Evolutionary conservation across 1,140 invertebrate species (phyloP).

Genomic region (Megalonaias nervosa): DNA sequence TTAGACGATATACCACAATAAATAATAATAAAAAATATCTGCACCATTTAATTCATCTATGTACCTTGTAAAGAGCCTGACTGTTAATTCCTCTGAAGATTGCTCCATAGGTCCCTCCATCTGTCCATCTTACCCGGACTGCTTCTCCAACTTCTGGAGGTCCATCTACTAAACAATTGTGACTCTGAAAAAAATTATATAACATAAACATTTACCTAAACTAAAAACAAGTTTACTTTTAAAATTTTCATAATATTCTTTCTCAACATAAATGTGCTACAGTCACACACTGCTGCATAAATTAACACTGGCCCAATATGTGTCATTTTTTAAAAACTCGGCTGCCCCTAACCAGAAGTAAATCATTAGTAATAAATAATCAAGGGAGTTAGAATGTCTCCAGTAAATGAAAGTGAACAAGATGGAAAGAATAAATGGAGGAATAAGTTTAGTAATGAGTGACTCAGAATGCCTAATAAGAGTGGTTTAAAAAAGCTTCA

Average conservation of each 20-base stretch:
- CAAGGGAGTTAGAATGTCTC: too few species aligned
- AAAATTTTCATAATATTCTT: not conserved
- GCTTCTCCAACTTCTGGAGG: constrained; percentile 72
- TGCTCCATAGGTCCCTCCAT: constrained; percentile 76
- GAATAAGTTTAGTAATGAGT: too few species aligned
- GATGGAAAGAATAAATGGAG: too few species aligned
- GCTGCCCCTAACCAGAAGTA: not conserved
- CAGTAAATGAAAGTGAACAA: too few species aligned
- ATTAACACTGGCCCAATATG: not conserved
- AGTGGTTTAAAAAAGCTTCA: too few species aligned
- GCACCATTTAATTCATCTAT: constrained; percentile 25
- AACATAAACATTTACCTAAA: constrained; percentile 2
- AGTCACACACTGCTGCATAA: not conserved
- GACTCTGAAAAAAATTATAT: constrained; percentile 34
- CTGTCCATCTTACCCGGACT: constrained; percentile 77
- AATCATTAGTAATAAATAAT: not conserved
- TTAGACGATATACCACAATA: not conserved
- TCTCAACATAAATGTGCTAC: not conserved
- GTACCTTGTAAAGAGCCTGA: constrained; percentile 75
- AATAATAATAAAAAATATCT: not conserved
- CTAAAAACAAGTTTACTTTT: not conserved
- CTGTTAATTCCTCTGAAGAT: constrained; percentile 75
- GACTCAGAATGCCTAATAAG: too few species aligned
- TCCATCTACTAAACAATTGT: constrained; percentile 54
- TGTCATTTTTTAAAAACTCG: not conserved